Evolutionary conservation across 2,113 vertebrate species (phyloP), one percentile per base, ranked within the genome.

Genomic region (Erpornis zantholeuca): DNA sequence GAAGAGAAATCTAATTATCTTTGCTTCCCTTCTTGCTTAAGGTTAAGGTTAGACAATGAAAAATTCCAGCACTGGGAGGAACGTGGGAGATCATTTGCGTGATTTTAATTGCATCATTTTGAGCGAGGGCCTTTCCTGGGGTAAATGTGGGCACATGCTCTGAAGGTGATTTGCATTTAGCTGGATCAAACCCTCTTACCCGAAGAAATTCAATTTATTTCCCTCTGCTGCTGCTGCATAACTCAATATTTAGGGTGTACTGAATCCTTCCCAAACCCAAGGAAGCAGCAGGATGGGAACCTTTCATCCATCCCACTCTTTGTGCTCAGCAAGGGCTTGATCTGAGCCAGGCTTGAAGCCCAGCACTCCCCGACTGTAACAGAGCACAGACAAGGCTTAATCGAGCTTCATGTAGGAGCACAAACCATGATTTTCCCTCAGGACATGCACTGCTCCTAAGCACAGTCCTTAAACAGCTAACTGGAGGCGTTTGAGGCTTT

Each of bases 1-100:
- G 93, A 96, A 80, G 96, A n/a, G n/a, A 95, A 95, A 92, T 38
- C 60, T 72, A 36, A 95, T 96, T 91, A 84, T 47, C 60, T 86
- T 54, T 20, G 36, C 90, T 84, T 92, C 20, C 17, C 20, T 19
- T 66, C 60, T 60, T 38, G 44, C 80, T 94, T 36, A 40, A 80
- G 77, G 88, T 91, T 42, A 38, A 50, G 42, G 82, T 22, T 22
- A 90, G 68, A 75, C 82, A 81, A 33, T 76, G 82, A 94, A 92
- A 88, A 81, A 93, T 44, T 13, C 63, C 47, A 4, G 75, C 56
- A 3, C 71, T 22, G 9, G 65, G 33, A 82, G 63, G 36, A 42
- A 69, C 1, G 23, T 10, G 63, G 63, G 66, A 85, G 54, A 35
- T 2, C 22, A 68, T 94, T 69, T 86, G 88, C 88, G 80, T 91